Conservation (phyloP, 2,797 vertebrate species). For the Sorex maritimensis region DNA sequence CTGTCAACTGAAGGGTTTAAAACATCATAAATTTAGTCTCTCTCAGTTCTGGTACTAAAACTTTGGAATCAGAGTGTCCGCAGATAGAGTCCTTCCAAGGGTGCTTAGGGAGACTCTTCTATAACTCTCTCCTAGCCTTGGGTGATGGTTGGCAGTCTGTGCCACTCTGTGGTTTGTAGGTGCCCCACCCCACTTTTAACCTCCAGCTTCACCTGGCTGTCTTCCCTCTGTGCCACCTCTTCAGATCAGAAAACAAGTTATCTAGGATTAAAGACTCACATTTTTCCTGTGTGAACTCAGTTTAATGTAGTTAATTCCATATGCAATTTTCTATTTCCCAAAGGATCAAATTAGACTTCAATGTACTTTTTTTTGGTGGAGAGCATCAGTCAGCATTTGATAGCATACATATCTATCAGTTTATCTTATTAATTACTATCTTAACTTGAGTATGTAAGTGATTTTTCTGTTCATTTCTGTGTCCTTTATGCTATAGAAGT, state of each 20-base stretch:
- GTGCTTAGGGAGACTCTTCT: not conserved
- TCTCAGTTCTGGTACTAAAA: not conserved
- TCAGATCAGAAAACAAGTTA: not conserved
- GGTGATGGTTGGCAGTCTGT: not conserved
- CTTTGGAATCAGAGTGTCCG: not conserved
- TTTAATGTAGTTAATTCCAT: conserved; percentile 16
- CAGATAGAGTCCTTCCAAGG: not conserved
- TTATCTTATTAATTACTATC: not conserved
- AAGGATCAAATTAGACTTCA: not conserved
- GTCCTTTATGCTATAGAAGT: too few relatives aligned
- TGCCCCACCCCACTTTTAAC: not conserved
- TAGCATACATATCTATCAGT: not conserved
- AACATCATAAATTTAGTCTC: not conserved
- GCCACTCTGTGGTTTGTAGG: not conserved
- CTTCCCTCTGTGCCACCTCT: not conserved
- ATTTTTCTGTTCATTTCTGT: too few relatives aligned
- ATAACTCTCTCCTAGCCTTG: not conserved
- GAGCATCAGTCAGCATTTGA: not conserved
- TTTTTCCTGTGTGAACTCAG: too few relatives aligned
- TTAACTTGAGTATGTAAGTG: too few relatives aligned
- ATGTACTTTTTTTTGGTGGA: not conserved
- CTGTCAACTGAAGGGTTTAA: not conserved
- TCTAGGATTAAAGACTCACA: not conserved
- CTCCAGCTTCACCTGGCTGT: not conserved
- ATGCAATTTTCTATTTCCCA: not conserved